Percentiles rank a stretch among this genome's conserved stretches.
phyloP scores from a whole-genome alignment of 2,888 invertebrate genomes.

The Megastigmus dorsalis region DNA sequence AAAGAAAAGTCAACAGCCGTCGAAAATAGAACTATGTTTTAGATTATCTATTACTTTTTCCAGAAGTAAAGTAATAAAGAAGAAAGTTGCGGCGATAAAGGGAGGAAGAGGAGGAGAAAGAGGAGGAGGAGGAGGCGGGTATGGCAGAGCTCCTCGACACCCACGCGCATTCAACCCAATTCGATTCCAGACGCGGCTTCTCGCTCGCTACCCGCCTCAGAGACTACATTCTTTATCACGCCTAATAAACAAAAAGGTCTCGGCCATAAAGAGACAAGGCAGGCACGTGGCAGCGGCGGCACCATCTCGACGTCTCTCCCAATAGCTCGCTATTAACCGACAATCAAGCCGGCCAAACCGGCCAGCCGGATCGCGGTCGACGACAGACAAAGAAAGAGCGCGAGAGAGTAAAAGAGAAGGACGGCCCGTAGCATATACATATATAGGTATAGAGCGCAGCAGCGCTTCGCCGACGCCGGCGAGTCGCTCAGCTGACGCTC shows the following conservation, averaged over 20 bases:
- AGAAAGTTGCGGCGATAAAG: not conserved
- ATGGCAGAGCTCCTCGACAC: not conserved
- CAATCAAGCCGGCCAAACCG: constrained; percentile 29
- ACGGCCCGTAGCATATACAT: too few species aligned
- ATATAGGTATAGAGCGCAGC: too few species aligned
- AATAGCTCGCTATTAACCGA: constrained; percentile 9
- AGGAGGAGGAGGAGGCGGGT: too few species aligned
- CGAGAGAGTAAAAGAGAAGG: too few species aligned
- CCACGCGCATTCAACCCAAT: too few species aligned
- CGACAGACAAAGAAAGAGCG: constrained; percentile 17
- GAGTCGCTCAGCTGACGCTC: constrained; percentile 62
- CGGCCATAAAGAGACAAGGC: not conserved
- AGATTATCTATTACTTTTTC: too few species aligned
- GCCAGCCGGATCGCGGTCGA: not conserved
- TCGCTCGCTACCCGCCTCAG: not conserved
- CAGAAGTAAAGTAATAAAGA: not conserved
- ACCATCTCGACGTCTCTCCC: not conserved
- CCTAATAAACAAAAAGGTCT: constrained; percentile 24
- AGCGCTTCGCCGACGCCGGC: constrained; percentile 13
- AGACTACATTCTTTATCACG: not conserved
- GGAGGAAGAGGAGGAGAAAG: too few species aligned
- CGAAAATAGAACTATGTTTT: too few species aligned
- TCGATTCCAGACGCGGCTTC: too few species aligned
- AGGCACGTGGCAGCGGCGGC: not conserved
- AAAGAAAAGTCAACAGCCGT: too few species aligned